These are phyloP conservation scores for Chiloscyllium plagiosum DNA, from an alignment of 2,113 vertebrate species.

Conservation along the genomic window DNA sequence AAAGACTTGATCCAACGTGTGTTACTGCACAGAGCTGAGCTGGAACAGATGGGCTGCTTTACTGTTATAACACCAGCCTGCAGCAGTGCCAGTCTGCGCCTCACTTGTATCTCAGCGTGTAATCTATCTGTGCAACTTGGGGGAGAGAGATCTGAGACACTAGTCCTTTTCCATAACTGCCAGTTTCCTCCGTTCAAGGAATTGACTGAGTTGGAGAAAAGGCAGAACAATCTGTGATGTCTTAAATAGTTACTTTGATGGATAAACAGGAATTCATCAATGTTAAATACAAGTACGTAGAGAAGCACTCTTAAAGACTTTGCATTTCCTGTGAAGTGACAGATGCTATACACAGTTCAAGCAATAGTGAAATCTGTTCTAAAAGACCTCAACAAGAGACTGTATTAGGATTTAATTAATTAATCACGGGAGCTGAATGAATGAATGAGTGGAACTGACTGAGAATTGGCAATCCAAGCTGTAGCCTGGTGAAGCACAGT, in stretches of 20 bases:
- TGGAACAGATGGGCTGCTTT: slow-evolving; percentile 2
- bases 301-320: not conserved
- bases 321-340: not conserved
- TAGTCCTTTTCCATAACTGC: not conserved
- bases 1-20: slow-evolving; percentile 25
- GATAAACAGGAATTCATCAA: slow-evolving; percentile 5
- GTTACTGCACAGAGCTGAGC: not conserved
- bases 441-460: not conserved
- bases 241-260: not conserved
- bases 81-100: not conserved
- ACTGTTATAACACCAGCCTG: not conserved
- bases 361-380: not conserved
- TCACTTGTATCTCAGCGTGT: not conserved
- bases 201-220: not conserved
- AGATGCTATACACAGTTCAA: not conserved
- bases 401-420: slow-evolving; percentile 29
- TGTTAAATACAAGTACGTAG: not conserved
- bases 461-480: not conserved
- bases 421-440: not conserved
- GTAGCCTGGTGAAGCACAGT: not conserved
- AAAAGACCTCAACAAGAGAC: not conserved
- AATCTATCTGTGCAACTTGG: slow-evolving; percentile 2
- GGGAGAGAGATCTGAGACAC: not conserved
- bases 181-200: not conserved
- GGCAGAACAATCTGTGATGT: not conserved